These are phyloP conservation scores for Diuraphis noxia DNA, from an alignment of 1,140 invertebrate genomes.

Conservation along the genomic window DNA sequence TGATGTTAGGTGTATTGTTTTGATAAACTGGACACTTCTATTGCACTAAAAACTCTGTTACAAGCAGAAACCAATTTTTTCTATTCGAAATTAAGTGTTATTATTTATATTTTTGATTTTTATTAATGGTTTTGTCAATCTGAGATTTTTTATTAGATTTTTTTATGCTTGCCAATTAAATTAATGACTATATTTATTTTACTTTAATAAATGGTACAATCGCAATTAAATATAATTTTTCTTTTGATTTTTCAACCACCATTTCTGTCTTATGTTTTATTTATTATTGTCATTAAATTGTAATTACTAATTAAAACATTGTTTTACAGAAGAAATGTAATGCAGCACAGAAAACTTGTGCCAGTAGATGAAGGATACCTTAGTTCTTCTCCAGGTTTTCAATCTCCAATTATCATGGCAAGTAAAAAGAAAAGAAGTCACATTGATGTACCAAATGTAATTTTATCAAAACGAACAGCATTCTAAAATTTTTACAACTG, in stretches of 20 bases:
- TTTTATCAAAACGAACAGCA: conserved; percentile 41
- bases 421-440: conserved; percentile 40
- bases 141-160: background rate
- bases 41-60: background rate
- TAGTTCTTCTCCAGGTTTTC: conserved; percentile 40
- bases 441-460: background rate
- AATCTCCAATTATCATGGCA: background rate
- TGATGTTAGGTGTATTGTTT: background rate
- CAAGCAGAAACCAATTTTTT: background rate
- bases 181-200: background rate
- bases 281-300: background rate
- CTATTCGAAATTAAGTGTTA: background rate
- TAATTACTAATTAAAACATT: background rate
- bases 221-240: background rate
- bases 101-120: conserved; percentile 1
- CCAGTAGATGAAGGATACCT: conserved; percentile 43
- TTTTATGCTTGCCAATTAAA: background rate
- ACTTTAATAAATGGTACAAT: background rate
- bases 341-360: conserved; percentile 36
- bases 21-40: background rate
- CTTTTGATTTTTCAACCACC: background rate
- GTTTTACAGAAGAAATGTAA: conserved; percentile 50
- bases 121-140: background rate
- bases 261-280: background rate
- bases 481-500: conserved; percentile 26